Evolutionary conservation across 2,888 invertebrate genomes (phyloP).

Genomic region (Dichetophora obliterata): DNA sequence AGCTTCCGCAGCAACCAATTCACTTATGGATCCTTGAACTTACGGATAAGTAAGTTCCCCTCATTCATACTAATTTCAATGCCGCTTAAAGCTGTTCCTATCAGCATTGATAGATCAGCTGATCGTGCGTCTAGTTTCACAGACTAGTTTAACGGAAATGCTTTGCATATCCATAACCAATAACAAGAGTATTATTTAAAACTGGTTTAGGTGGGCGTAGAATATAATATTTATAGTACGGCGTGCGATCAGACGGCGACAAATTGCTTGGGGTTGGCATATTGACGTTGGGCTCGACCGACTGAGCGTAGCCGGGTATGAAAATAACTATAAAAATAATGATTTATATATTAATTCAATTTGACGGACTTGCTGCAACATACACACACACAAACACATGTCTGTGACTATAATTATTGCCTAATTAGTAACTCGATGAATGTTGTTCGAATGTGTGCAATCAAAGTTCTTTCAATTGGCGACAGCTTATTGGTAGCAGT

Average conservation of each 20-base stretch:
- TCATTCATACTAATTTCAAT: too few relatives aligned
- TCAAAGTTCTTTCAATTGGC: constrained; percentile 11
- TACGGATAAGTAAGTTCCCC: too few relatives aligned
- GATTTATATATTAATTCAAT: constrained; percentile 62
- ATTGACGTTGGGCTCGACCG: neutral
- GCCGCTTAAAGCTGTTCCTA: neutral
- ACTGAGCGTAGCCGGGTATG: constrained; percentile 16
- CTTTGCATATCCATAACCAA: neutral
- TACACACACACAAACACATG: neutral
- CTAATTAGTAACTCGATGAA: constrained; percentile 14
- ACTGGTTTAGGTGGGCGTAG: constrained; percentile 41
- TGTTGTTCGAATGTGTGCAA: constrained; percentile 1
- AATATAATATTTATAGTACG: neutral
- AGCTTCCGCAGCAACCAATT: too few relatives aligned
- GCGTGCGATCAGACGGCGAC: constrained; percentile 15
- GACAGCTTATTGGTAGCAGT: constrained; percentile 23
- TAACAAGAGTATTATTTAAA: constrained; percentile 17
- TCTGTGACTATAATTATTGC: constrained; percentile 2
- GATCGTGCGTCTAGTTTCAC: constrained; percentile 20
- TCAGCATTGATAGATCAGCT: constrained; percentile 19
- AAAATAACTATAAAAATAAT: constrained; percentile 53
- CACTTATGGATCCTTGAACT: too few relatives aligned
- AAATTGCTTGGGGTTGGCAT: constrained; percentile 14
- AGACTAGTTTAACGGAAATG: constrained; percentile 33
- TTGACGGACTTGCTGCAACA: constrained; percentile 44